Evolutionary conservation across 2,797 vertebrate genomes (phyloP).

Genomic region (Delichon dasypus): DNA sequence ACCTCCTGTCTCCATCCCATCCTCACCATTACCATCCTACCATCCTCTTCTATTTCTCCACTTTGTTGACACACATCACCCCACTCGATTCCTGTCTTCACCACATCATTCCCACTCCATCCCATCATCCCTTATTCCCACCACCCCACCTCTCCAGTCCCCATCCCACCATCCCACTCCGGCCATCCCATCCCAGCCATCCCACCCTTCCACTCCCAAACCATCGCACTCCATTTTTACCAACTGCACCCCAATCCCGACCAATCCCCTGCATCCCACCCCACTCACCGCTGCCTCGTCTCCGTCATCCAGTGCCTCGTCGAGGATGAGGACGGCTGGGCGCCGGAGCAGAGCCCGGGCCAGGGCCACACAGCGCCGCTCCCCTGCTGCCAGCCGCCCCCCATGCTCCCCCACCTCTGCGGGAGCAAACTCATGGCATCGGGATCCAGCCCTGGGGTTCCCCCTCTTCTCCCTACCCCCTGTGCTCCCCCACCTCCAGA

Average conservation of each 20-base stretch:
- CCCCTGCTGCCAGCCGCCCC: not conserved
- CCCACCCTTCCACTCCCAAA: no score
- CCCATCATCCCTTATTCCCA: not conserved
- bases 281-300: not conserved
- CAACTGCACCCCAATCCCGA: accelerated
- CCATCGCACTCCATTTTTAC: not conserved
- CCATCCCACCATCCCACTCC: not conserved
- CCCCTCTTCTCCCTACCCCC: not conserved
- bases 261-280: not conserved
- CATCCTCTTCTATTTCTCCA: not conserved
- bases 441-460: not conserved
- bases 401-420: not conserved
- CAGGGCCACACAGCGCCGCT: not conserved
- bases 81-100: not conserved
- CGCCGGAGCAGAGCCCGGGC: not conserved
- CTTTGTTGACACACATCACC: not conserved
- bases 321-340: not conserved
- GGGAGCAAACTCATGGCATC: not conserved
- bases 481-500: not conserved
- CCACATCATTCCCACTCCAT: not conserved
- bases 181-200: not conserved
- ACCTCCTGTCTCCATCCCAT: not conserved
- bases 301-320: not conserved
- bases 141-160: not conserved
- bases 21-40: not conserved